A percentile compares a stretch with the other conserved stretches of the same genome.
phyloP scores from a whole-genome alignment of 2,797 vertebrate genomes.

The Microcaecilia unicolor region DNA sequence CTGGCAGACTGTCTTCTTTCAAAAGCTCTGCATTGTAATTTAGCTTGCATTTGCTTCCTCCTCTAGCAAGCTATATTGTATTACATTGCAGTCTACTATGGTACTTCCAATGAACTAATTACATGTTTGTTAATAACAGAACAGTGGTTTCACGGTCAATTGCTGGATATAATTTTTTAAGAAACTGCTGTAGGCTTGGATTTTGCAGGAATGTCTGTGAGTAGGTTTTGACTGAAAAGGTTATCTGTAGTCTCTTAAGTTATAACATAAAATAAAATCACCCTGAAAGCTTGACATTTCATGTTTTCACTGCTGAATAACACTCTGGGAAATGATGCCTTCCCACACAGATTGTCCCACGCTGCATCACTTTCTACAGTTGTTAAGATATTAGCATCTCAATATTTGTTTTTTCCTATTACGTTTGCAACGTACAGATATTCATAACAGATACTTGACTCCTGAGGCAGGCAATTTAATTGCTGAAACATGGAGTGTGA shows the following conservation, averaged over 20 bases:
- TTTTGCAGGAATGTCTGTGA: slow-evolving; percentile 27
- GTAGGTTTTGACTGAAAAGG: slow-evolving; percentile 19
- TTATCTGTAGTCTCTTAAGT: slow-evolving; percentile 3
- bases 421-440: no score
- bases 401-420: no score
- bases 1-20: slow-evolving; percentile 46
- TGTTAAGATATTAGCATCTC: no score
- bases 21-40: slow-evolving; percentile 44
- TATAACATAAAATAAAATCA: slow-evolving; percentile 16
- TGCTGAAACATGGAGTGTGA: no score
- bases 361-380: no score
- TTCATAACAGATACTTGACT: no score
- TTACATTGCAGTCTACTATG: slow-evolving; percentile 50
- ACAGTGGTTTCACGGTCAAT: slow-evolving; percentile 47
- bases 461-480: no score
- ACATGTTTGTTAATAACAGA: slow-evolving; percentile 65
- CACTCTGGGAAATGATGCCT: not conserved
- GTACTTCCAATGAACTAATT: slow-evolving; percentile 65
- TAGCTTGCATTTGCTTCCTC: slow-evolving; percentile 45
- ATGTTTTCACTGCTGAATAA: not conserved
- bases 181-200: slow-evolving; percentile 17
- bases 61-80: slow-evolving; percentile 42
- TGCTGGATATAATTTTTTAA: slow-evolving; percentile 38
- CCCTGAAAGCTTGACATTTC: not conserved
- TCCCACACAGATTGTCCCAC: not conserved